phyloP scores from a whole-genome alignment of 1,140 invertebrate genomes.

The Choristoneura fumiferana region DNA sequence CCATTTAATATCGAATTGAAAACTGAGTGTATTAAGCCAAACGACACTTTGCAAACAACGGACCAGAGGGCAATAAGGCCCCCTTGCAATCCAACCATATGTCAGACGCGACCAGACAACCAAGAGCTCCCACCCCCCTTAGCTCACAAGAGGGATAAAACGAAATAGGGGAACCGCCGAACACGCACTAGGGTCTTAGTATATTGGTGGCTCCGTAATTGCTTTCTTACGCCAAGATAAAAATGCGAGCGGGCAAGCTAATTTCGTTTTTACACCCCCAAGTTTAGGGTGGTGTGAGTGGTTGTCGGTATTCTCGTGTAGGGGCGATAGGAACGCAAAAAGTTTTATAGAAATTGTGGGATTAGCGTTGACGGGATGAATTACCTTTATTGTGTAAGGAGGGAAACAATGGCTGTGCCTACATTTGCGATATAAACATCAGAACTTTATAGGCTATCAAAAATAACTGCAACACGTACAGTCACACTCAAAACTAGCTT shows the following conservation, averaged over 20 bases:
- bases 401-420: too few relatives aligned
- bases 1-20: slow-evolving; percentile 19
- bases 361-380: slow-evolving; percentile 14
- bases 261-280: neutral
- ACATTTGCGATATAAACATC: too few relatives aligned
- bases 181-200: neutral
- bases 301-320: slow-evolving; percentile 6
- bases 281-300: neutral
- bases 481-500: too few relatives aligned
- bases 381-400: slow-evolving; percentile 12
- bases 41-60: slow-evolving; percentile 17
- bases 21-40: slow-evolving; percentile 16
- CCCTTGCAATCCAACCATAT: slow-evolving; percentile 7
- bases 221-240: slow-evolving; percentile 18
- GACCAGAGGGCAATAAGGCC: neutral
- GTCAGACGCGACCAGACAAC: neutral
- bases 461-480: too few relatives aligned
- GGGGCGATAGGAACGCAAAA: neutral
- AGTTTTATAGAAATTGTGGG: slow-evolving; percentile 15
- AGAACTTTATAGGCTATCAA: too few relatives aligned
- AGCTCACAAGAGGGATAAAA: too few relatives aligned
- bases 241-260: slow-evolving; percentile 9
- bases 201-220: neutral
- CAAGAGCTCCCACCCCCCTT: neutral
- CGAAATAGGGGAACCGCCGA: neutral